Conservation (phyloP, 2,113 vertebrate genomes). For the Promerops cafer region DNA sequence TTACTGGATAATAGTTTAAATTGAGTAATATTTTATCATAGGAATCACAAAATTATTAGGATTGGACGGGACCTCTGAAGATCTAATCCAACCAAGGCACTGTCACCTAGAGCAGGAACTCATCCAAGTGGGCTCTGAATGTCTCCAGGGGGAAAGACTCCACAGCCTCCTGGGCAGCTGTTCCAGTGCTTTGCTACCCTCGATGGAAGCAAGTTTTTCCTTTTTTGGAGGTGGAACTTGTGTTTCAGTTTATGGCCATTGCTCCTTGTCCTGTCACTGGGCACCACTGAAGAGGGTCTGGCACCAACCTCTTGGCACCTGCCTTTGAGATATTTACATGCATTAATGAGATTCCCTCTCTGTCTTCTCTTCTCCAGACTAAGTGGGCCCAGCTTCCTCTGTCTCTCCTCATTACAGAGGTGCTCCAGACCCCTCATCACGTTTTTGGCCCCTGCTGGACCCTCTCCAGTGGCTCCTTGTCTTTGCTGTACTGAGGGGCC, state of each 20-base stretch:
- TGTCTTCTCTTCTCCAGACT: background rate
- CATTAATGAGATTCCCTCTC: background rate
- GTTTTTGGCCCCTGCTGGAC: background rate
- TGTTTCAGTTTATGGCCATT: background rate
- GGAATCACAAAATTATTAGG: background rate
- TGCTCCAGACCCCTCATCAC: background rate
- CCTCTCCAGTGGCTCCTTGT: background rate
- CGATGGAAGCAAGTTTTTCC: background rate
- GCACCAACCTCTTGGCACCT: background rate
- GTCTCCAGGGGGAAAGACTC: background rate
- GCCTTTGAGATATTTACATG: background rate
- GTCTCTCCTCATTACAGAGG: background rate
- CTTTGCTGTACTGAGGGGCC: background rate
- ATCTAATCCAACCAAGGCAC: background rate
- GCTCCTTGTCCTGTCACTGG: background rate
- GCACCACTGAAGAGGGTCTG: background rate
- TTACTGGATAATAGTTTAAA: background rate
- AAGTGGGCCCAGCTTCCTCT: background rate
- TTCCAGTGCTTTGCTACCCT: background rate
- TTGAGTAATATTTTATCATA: background rate
- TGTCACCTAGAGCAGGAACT: background rate
- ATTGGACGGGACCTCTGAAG: background rate
- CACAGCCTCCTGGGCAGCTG: background rate
- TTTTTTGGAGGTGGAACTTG: background rate
- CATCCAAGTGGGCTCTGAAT: background rate